phyloP scores from a whole-genome alignment of 2,888 invertebrate species.

The Tetramorium bicarinatum region DNA sequence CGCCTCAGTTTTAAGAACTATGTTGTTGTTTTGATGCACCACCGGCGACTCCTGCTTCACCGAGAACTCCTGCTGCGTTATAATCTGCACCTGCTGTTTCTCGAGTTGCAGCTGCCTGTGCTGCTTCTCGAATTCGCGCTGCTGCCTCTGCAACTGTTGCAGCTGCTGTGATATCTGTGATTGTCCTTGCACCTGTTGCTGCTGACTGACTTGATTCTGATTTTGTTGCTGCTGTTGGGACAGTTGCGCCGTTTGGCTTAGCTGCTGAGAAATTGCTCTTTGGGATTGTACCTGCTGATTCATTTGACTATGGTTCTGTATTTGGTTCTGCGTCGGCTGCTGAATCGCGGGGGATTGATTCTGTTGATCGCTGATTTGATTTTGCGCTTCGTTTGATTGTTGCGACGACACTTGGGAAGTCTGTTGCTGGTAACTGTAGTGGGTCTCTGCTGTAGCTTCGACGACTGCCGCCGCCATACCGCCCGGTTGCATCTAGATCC shows the following conservation, averaged over 20 bases:
- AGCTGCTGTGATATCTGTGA: slow-evolving; percentile 75
- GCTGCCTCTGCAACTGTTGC: slow-evolving; percentile 77
- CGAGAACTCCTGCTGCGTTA: slow-evolving; percentile 74
- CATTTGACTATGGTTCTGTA: slow-evolving; percentile 82
- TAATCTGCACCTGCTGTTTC: slow-evolving; percentile 81
- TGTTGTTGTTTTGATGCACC: slow-evolving; percentile 83
- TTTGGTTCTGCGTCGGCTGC: slow-evolving; percentile 82
- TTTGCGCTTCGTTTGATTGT: slow-evolving; percentile 81
- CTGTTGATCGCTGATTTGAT: slow-evolving; percentile 81
- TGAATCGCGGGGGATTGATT: slow-evolving; percentile 81
- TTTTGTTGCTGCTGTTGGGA: slow-evolving; percentile 77
- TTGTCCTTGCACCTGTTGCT: slow-evolving; percentile 73
- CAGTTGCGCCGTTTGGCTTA: slow-evolving; percentile 73
- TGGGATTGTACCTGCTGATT: slow-evolving; percentile 81
- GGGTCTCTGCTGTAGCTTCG: slow-evolving; percentile 85
- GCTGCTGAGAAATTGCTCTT: slow-evolving; percentile 79
- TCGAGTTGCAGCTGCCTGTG: slow-evolving; percentile 82
- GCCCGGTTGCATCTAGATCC: slow-evolving; percentile 83
- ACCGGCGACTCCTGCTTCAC: slow-evolving; percentile 77
- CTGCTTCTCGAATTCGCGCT: slow-evolving; percentile 77
- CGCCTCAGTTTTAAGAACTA: slow-evolving; percentile 79
- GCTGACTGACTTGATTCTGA: slow-evolving; percentile 80
- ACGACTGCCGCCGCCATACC: slow-evolving; percentile 85
- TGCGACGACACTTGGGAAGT: slow-evolving; percentile 82
- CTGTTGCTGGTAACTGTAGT: slow-evolving; percentile 85